Conservation (phyloP, 2,797 vertebrate genomes). For the Melanotaenia parkinsoni region DNA sequence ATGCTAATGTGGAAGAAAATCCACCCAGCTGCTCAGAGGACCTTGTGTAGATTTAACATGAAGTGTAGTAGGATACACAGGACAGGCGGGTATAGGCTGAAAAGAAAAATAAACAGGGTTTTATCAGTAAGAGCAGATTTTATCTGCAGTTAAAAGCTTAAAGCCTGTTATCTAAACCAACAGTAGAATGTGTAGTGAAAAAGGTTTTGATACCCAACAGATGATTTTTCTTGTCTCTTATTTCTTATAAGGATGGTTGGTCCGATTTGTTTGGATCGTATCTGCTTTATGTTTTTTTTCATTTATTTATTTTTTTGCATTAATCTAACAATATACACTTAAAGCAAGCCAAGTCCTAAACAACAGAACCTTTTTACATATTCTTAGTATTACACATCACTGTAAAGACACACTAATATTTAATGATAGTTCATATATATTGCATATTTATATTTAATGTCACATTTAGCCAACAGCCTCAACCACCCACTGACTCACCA, state of each 20-base stretch:
- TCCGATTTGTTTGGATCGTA: slow-evolving; percentile 35
- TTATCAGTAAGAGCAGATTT: slow-evolving; percentile 43
- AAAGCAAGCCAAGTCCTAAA: background rate
- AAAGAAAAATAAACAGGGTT: slow-evolving; percentile 16
- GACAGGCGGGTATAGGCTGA: background rate
- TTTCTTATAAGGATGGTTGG: slow-evolving; percentile 20
- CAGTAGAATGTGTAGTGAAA: slow-evolving; percentile 17
- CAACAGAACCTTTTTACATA: background rate
- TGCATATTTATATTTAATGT: slow-evolving; percentile 9
- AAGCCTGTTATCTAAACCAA: slow-evolving; percentile 16
- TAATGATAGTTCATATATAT: background rate
- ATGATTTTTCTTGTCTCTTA: slow-evolving; percentile 27
- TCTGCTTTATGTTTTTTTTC: slow-evolving; percentile 17
- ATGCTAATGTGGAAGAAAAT: slow-evolving; percentile 6
- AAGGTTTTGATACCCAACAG: slow-evolving; percentile 23
- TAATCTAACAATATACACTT: background rate
- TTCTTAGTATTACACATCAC: background rate
- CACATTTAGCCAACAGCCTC: slow-evolving; percentile 29
- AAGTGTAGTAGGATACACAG: slow-evolving; percentile 15
- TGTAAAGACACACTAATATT: slow-evolving; percentile 4
- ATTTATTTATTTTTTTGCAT: background rate
- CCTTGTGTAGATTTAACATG: slow-evolving; percentile 6
- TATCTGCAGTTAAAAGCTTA: slow-evolving; percentile 36
- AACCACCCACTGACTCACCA: slow-evolving; percentile 50
- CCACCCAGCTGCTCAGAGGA: background rate